Base-by-base conservation (phyloP, 1,140 invertebrate genomes). In the Lineus longissimus region DNA sequence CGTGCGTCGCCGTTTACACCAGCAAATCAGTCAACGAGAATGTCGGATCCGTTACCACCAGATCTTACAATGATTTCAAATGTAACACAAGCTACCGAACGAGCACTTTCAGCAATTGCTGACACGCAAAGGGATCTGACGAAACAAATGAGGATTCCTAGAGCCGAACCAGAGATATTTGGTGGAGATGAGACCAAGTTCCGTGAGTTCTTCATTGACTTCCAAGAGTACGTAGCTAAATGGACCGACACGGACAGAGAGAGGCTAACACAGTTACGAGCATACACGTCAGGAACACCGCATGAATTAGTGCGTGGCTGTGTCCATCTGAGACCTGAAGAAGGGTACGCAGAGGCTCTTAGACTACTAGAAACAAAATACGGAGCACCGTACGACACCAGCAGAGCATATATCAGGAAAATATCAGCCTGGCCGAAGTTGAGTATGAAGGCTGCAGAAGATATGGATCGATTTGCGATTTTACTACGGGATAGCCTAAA, bases 301-400 rank as follows among this genome's bases (percentile, higher is more conserved):
- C 47, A 51, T 51, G 47, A 51, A 51, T 27, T 51, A 19, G 47
- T 51, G n/a, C 47, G 47, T 51, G 47, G 47, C 6, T 51, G 47
- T 51, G n/a, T n/a, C n/a, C n/a, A n/a, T n/a, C n/a, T n/a, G n/a
- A n/a, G n/a, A n/a, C n/a, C n/a, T n/a, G n/a, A n/a, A n/a, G n/a
- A n/a, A n/a, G n/a, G n/a, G n/a, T n/a, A n/a, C n/a, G n/a, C n/a
- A n/a, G n/a, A n/a, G n/a, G n/a, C n/a, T n/a, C n/a, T n/a, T n/a
- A n/a, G n/a, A n/a, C n/a, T n/a, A n/a, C n/a, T n/a, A n/a, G n/a
- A n/a, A n/a, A n/a, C n/a, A n/a, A n/a, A n/a, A n/a, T n/a, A n/a
- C n/a, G n/a, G n/a, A n/a, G n/a, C n/a, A n/a, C 47, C 47, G n/a
- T 51, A 51, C 25, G 47, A 51, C n/a, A 51, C 47, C n/a, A 51